Evolutionary conservation across 2,113 vertebrate genomes (phyloP).

Genomic region (Labeo rohita): DNA sequence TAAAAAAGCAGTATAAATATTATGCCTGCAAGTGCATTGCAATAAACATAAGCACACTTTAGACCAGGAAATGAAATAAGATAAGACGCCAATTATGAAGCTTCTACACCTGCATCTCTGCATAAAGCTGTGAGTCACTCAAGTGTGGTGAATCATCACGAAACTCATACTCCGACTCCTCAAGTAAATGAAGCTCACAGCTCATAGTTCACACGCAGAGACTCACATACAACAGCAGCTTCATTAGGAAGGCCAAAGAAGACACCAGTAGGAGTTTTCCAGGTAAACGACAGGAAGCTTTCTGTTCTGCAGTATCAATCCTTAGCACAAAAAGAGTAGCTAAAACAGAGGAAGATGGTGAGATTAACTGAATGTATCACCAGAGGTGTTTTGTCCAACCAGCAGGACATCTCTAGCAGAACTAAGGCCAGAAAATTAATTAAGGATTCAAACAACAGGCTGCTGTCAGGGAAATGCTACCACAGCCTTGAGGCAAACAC

Average conservation of each 20-base stretch:
- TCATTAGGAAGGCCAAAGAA: conserved; percentile 11
- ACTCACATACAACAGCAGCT: neutral
- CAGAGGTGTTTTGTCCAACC: conserved; percentile 4
- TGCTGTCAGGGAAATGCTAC: neutral
- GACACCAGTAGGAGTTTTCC: neutral
- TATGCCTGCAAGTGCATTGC: neutral
- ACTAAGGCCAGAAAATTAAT: conserved; percentile 7
- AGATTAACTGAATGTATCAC: neutral
- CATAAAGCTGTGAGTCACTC: neutral
- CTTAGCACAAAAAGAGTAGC: neutral
- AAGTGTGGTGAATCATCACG: conserved; percentile 5
- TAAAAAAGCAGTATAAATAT: conserved; percentile 1
- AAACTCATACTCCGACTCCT: neutral
- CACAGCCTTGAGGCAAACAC: neutral
- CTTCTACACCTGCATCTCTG: conserved; percentile 11
- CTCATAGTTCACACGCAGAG: neutral
- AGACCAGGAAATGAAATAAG: neutral
- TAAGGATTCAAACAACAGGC: neutral
- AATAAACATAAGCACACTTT: conserved; percentile 4
- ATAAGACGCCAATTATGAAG: neutral
- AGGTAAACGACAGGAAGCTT: neutral
- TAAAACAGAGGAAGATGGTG: neutral
- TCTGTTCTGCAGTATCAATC: neutral
- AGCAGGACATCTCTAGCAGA: neutral
- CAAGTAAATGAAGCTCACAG: neutral